These are phyloP conservation scores for Tretioscincus oriximinensis DNA, from an alignment of 2,113 vertebrate genomes.

Conservation along the genomic window DNA sequence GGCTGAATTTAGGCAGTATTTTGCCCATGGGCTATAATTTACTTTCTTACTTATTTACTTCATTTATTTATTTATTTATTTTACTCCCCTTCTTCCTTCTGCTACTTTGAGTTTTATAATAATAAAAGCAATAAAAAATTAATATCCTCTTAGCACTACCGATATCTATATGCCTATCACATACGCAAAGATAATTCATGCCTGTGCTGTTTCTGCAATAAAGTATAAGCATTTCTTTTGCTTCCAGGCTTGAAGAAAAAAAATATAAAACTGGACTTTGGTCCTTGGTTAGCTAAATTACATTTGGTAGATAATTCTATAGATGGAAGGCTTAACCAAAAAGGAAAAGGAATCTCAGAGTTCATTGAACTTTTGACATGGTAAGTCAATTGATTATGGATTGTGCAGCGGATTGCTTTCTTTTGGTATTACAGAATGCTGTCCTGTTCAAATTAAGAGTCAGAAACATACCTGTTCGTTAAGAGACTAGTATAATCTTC, in stretches of 20 bases:
- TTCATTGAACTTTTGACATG: constrained; percentile 50
- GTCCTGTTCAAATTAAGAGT: not conserved
- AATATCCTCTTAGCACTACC: too few species aligned
- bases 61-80: too few species aligned
- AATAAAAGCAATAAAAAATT: too few species aligned
- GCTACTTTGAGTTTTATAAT: too few species aligned
- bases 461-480: not conserved
- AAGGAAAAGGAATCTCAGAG: constrained; percentile 40
- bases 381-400: constrained; percentile 41
- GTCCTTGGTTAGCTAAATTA: constrained; percentile 62
- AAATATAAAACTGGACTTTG: constrained; percentile 12
- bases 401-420: not conserved
- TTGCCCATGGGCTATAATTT: too few species aligned
- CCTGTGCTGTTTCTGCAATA: not conserved
- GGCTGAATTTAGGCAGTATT: too few species aligned
- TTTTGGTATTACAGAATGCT: not conserved
- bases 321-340: constrained; percentile 50
- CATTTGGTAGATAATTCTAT: constrained; percentile 61
- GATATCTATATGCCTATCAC: too few species aligned
- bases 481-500: too few species aligned
- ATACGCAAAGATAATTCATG: too few species aligned
- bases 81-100: too few species aligned
- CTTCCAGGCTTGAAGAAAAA: constrained; percentile 52
- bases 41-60: too few species aligned
- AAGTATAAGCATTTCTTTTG: not conserved